These are phyloP conservation scores for Patagioenas fasciata DNA, from an alignment of 2,113 vertebrate species.

Conservation along the genomic window DNA sequence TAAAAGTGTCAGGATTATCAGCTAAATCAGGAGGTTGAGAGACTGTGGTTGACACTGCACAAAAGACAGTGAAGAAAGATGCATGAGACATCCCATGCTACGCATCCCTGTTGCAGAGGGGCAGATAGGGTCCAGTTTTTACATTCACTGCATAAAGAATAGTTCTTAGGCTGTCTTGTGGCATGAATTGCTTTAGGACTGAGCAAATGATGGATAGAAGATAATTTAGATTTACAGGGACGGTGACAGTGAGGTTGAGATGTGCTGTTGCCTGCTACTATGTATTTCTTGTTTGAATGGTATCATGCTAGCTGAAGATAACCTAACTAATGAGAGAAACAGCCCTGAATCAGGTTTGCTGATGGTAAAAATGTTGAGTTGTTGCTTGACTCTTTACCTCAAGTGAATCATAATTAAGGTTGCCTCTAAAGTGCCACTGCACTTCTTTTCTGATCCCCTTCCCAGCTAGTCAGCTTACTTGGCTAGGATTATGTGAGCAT, in stretches of 20 bases:
- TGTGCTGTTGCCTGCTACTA: neutral
- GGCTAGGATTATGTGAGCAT: neutral
- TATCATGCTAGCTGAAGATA: neutral
- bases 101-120: neutral
- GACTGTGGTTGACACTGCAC: neutral
- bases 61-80: neutral
- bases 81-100: neutral
- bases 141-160: neutral
- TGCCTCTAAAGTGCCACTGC: neutral
- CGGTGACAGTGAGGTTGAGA: neutral
- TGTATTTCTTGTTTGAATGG: neutral
- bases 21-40: neutral
- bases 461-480: neutral
- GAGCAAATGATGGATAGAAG: neutral
- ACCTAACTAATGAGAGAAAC: neutral
- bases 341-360: neutral
- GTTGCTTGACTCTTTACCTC: neutral
- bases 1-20: slow-evolving; percentile 34
- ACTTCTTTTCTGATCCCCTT: neutral
- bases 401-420: neutral
- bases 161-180: neutral
- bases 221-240: neutral
- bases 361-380: neutral
- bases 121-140: neutral
- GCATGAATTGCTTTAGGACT: neutral